Base-by-base conservation (phyloP, 2,797 vertebrate species). In the Hephaestus fuliginosus region DNA sequence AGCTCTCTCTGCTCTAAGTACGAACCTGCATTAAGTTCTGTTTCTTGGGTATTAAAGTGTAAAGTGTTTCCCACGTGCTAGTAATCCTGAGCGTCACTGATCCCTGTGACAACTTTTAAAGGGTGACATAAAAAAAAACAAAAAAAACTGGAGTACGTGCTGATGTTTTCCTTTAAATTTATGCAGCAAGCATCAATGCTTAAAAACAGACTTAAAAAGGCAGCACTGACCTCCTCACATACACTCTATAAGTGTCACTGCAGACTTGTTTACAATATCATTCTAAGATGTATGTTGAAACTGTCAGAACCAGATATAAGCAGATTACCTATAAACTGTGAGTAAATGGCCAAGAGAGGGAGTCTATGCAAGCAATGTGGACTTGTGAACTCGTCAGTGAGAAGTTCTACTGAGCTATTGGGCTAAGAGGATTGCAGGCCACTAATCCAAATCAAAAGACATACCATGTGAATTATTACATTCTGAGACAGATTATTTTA, bases 391-490 rank as follows among this genome's bases (percentile, higher is more conserved):
- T 91, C 93, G 91, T 93, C 93, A 93, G 91, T 74, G 94, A 95
- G 96, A 96, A 95, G 90, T 96, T 94, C 92, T 72, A 85, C 92
- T 92, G 88, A 90, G 90, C 92, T 89, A 85, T 82, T 88, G 85
- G 61, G 67, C 28, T 96, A 95, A 97, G 95, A 96, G 95, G 95
- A 96, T 97, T 95, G 86, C 63, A 74, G 80, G 91, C 84, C 81
- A 84, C 95, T 96, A 96, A 96, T 96, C 93, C 95, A 94, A 96
- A 96, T 95, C 95, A 94, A 94, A 95, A 96, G 95, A 95, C 95
- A 95, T 92, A 95, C 95, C 94, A 95, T 96, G 95, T 95, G 96
- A 96, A 97, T 96, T 95, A 96, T 96, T 95, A 95, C 95, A 96
- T 95, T 95, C 94, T 93, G 91, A 96, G 94, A 95, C 95, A 95